These are phyloP conservation scores for Latheticus oryzae DNA, from an alignment of 2,888 invertebrate species.

Conservation along the genomic window DNA sequence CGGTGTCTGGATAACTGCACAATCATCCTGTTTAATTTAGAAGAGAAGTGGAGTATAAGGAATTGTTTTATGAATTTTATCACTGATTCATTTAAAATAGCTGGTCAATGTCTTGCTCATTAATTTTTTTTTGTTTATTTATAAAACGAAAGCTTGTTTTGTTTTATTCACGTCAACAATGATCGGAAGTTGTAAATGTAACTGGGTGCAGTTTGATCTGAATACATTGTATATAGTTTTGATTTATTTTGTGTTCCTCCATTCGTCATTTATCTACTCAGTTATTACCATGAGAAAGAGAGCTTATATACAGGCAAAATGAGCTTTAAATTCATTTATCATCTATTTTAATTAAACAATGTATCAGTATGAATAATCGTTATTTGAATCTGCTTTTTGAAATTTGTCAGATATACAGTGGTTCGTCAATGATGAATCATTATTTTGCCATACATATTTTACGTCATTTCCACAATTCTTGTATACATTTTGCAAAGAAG, in stretches of 20 bases:
- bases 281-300: slow-evolving; percentile 21
- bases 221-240: slow-evolving; percentile 24
- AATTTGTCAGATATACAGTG: too few species aligned
- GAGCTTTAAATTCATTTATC: too few species aligned
- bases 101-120: slow-evolving; percentile 24
- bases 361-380: too few species aligned
- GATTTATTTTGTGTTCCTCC: slow-evolving; percentile 23
- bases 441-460: too few species aligned
- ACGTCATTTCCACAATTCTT: too few species aligned
- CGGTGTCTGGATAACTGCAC: slow-evolving; percentile 37
- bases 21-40: slow-evolving; percentile 42
- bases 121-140: slow-evolving; percentile 9
- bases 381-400: too few species aligned
- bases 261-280: slow-evolving; percentile 21
- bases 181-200: slow-evolving; percentile 33
- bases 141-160: not conserved
- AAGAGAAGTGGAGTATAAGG: slow-evolving; percentile 15
- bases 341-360: too few species aligned
- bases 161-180: slow-evolving; percentile 23
- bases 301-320: too few species aligned
- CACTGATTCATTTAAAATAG: slow-evolving; percentile 16
- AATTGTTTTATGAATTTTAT: slow-evolving; percentile 26
- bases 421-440: too few species aligned
- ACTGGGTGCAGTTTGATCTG: too few species aligned
- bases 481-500: too few species aligned